These are phyloP conservation scores for Hyperopisus bebe DNA, from an alignment of 2,113 vertebrate genomes.

Conservation along the genomic window DNA sequence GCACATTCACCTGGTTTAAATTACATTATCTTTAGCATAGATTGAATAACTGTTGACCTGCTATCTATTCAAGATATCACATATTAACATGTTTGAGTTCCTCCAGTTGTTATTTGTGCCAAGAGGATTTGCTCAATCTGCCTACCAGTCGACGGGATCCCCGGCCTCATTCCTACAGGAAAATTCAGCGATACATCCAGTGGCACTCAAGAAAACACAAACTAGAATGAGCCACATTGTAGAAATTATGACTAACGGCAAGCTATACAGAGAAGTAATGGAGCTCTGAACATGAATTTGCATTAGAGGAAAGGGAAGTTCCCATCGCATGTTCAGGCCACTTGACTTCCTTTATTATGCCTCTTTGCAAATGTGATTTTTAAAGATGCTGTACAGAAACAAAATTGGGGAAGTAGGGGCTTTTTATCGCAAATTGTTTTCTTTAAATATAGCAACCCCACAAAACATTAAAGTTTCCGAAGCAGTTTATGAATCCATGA, in stretches of 20 bases:
- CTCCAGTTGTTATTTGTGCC: neutral
- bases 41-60: neutral
- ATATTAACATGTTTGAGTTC: neutral
- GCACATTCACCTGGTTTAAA: neutral
- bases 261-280: constrained; percentile 23
- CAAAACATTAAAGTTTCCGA: neutral
- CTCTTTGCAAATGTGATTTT: constrained; percentile 22
- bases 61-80: neutral
- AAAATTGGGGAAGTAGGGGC: constrained; percentile 51
- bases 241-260: neutral
- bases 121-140: constrained; percentile 30
- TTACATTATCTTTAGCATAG: neutral
- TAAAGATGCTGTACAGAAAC: constrained; percentile 29
- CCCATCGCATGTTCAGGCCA: neutral
- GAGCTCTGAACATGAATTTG: constrained; percentile 22
- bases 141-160: constrained; percentile 84
- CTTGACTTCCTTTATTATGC: constrained; percentile 1
- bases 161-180: constrained; percentile 80
- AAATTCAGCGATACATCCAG: constrained; percentile 43
- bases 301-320: constrained; percentile 24
- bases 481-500: neutral
- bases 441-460: neutral
- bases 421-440: constrained; percentile 27
- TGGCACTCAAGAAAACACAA: constrained; percentile 15
- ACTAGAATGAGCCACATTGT: constrained; percentile 15